Evolutionary conservation across 2,888 invertebrate genomes (phyloP).

Genomic region (Physocephala rufipes): DNA sequence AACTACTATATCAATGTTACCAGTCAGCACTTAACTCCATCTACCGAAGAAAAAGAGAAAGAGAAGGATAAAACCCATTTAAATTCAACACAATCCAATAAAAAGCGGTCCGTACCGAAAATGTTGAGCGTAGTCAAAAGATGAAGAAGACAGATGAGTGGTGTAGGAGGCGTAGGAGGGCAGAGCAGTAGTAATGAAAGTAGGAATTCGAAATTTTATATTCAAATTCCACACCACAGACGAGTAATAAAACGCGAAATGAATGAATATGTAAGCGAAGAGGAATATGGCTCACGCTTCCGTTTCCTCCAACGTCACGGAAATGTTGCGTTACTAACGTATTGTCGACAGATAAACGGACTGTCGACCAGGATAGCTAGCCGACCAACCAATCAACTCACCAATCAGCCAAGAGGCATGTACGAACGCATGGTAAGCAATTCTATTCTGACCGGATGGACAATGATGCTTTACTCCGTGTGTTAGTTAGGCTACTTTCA

Average conservation of each 20-base stretch:
- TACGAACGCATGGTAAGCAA: too few species aligned
- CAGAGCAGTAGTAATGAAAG: neutral
- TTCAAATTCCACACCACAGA: constrained; percentile 33
- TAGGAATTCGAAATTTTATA: constrained; percentile 26
- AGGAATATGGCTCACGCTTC: constrained; percentile 29
- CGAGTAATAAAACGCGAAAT: constrained; percentile 36
- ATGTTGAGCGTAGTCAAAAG: constrained; percentile 8
- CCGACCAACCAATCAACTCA: too few species aligned
- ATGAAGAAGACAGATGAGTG: too few species aligned
- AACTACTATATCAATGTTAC: constrained; percentile 3
- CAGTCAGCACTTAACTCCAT: constrained; percentile 21
- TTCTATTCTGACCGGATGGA: too few species aligned
- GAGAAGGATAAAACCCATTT: constrained; percentile 13
- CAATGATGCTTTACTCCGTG: too few species aligned
- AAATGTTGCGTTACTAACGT: neutral
- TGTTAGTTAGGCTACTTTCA: too few species aligned
- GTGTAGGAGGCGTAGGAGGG: neutral
- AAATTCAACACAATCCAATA: constrained; percentile 23
- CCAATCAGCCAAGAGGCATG: too few species aligned
- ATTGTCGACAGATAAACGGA: neutral
- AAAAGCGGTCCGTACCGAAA: constrained; percentile 24
- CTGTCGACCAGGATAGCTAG: too few species aligned
- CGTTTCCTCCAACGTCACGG: constrained; percentile 16
- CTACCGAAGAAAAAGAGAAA: constrained; percentile 2
- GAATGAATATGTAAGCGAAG: constrained; percentile 32